These are phyloP conservation scores for Acanthis flammea DNA, from an alignment of 2,797 vertebrate genomes.

Conservation along the genomic window DNA sequence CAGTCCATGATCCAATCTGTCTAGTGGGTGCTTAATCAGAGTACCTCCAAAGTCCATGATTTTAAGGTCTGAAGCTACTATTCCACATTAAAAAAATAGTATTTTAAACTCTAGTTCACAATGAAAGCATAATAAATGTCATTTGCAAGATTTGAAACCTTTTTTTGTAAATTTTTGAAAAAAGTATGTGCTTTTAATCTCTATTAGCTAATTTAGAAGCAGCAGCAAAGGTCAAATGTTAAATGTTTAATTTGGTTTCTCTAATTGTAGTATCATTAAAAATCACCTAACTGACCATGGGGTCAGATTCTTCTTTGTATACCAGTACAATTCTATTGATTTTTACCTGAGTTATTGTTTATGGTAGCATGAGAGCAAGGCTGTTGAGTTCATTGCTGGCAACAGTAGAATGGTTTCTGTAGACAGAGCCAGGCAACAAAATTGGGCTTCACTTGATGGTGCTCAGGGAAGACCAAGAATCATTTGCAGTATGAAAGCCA, in stretches of 20 bases:
- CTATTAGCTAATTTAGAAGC: not conserved
- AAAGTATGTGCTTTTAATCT: not conserved
- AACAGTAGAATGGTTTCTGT: not conserved
- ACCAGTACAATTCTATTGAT: not conserved
- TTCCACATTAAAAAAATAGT: not conserved
- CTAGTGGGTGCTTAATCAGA: not conserved
- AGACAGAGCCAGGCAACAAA: not conserved
- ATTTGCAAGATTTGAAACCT: not conserved
- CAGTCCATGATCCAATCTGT: not conserved
- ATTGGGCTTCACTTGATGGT: not conserved
- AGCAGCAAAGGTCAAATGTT: not conserved
- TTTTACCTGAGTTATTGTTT: not conserved
- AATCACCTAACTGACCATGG: not conserved
- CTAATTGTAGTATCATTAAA: not conserved
- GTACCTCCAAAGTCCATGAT: not conserved
- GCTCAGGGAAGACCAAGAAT: not conserved
- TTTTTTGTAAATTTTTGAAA: not conserved
- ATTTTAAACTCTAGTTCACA: not conserved
- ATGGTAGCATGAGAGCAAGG: not conserved
- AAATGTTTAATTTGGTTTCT: slow-evolving; percentile 11
- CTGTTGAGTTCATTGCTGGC: not conserved
- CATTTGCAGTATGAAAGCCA: not conserved
- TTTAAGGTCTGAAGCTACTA: not conserved
- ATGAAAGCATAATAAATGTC: not conserved
- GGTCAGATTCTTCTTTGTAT: not conserved